Evolutionary conservation across 2,797 vertebrate genomes (phyloP), one percentile per base, ranked within the genome.

Genomic region (Pseudomugil gertrudae): DNA sequence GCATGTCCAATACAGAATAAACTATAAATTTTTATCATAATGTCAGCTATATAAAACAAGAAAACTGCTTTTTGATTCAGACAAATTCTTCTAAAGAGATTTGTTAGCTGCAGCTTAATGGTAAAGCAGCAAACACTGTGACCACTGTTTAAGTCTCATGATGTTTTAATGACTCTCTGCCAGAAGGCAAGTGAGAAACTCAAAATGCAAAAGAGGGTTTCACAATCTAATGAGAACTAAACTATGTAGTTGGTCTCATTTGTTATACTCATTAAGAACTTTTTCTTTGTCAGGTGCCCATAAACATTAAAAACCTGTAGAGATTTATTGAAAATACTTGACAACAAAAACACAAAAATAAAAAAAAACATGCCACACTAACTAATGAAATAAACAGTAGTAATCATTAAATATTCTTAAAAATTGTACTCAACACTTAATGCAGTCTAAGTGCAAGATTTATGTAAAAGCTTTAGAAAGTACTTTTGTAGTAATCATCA

Each of bases 151-250:
- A 26, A 52, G 14, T 32, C 48, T 60, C 50, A 24, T 69, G 59
- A 68, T 38, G 67, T 35, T 63, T 61, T 21, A 62, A 70, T n/a
- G 47, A 54, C 32, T 43, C 26, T 57, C 70, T 70, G 51, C 57
- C 51, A 57, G 36, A 50, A 60, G 14, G 53, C 29, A 69, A 4
- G 9, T 48, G 32, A 47, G 21, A 58, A 40, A 29, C 24, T 54
- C 14, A 58, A 15, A 43, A 29, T 62, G 13, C 17, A 50, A 11
- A 63, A 38, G 21, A 59, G 24, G 5, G 47, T 10, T 50, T 7
- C 24, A 62, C 27, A 45, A 17, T 53, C 3, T 7, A 24, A 65
- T 19, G 13, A 62, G 9, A 58, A 24, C 3, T 29, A 7, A 47
- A 29, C 23, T 15, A 43, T 24, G 10, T 5, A 48, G 8, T 24